Percentiles rank a stretch among this genome's conserved stretches.
Evolutionary conservation across 2,888 invertebrate species (phyloP).

Genomic region (Orchesella flavescens): DNA sequence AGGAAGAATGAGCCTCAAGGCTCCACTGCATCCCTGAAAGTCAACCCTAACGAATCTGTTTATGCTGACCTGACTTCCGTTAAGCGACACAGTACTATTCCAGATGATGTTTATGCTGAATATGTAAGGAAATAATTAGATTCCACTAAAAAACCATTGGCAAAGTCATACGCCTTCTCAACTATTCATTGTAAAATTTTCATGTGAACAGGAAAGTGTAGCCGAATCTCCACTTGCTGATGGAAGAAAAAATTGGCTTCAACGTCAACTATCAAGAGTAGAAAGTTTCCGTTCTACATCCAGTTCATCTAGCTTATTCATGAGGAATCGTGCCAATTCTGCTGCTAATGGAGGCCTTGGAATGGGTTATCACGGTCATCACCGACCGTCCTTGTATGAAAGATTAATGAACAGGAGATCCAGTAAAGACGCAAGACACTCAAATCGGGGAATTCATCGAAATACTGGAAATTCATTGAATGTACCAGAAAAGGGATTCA

Average conservation of each 20-base stretch:
- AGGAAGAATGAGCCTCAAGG: slow-evolving; percentile 88
- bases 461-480: slow-evolving; percentile 48
- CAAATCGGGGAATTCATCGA: slow-evolving; percentile 52
- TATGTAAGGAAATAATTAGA: slow-evolving; percentile 82
- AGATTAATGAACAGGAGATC: slow-evolving; percentile 87
- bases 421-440: slow-evolving; percentile 76
- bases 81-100: slow-evolving; percentile 68
- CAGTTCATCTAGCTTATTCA: slow-evolving; percentile 74
- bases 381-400: slow-evolving; percentile 89
- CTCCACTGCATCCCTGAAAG: slow-evolving; percentile 89
- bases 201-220: slow-evolving; percentile 83
- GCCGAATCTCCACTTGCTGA: slow-evolving; percentile 88
- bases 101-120: slow-evolving; percentile 90
- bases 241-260: slow-evolving; percentile 90
- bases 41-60: slow-evolving; percentile 87
- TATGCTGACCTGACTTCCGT: slow-evolving; percentile 86
- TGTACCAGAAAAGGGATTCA: slow-evolving; percentile 54
- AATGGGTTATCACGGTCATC: slow-evolving; percentile 69
- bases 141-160: background rate
- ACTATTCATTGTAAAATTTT: background rate
- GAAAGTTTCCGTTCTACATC: slow-evolving; percentile 89
- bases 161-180: background rate
- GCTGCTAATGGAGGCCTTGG: slow-evolving; percentile 63
- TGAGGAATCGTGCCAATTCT: slow-evolving; percentile 62
- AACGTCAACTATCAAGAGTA: slow-evolving; percentile 82